Base-by-base conservation (phyloP, 2,888 invertebrate species). In the Thumatha senex region DNA sequence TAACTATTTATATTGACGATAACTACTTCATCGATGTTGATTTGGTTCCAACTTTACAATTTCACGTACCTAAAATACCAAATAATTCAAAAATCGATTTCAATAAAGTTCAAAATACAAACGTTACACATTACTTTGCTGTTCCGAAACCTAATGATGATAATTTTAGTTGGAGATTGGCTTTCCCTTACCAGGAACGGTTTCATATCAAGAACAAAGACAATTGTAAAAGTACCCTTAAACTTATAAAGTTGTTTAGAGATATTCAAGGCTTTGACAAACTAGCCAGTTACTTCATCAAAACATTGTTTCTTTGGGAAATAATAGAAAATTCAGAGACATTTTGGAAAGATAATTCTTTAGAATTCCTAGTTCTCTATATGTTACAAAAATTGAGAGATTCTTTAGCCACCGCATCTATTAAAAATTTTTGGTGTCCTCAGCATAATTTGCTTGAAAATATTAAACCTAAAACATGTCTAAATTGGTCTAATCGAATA, bases 261-360 rank as follows among this genome's bases (percentile, higher is more conserved):
- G 83, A 85, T 54, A 52, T 75, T 7, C 84, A 85, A 66, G 78
- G 77, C 14, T 84, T 85, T 51, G 67, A 78, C 33, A 74, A 76
- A 59, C 47, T 85, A 30, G 81, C 80, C n/a, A 85, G 85, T 55
- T 85, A 84, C 58, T 82, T 74, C 42, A 84, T 85, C 46, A 84
- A 85, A 70, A 80, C 84, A 3, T 55, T 85, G 54, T 84, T 84
- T 74, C 63, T 85, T 41, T 84, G 82, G 82, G 84, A 83, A 70
- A 66, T 73, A 33, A 40, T 59, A 33, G 55, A 58, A 42, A 68
- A 67, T 5, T 52, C 61, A n/a, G 59, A 70, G 9, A 49, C 56
- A 9, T 82, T 82, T 61, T 84, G 85, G 83, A 72, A 61, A 52
- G 70, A 58, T 2, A 77, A 73, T 10, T 81, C 83, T 0, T 54